These are phyloP conservation scores for Colletes collaris DNA, from an alignment of 2,888 invertebrate genomes.

Conservation along the genomic window DNA sequence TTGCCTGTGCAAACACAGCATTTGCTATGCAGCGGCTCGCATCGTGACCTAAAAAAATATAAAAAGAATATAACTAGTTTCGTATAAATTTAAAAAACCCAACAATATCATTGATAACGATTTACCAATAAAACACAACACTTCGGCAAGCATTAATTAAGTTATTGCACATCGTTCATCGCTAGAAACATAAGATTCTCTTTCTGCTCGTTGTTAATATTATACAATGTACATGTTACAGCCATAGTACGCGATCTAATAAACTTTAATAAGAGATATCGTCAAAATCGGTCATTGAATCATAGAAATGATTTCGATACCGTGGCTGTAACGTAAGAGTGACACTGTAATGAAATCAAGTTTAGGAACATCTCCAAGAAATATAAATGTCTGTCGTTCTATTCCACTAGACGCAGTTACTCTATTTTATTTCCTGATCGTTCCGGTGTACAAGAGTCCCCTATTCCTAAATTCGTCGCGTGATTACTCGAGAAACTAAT, in stretches of 20 bases:
- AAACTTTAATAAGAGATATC: background rate
- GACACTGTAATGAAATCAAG: slow-evolving; percentile 56
- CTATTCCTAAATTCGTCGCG: slow-evolving; percentile 17
- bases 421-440: slow-evolving; percentile 52
- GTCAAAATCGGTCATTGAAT: background rate
- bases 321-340: slow-evolving; percentile 66
- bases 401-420: slow-evolving; percentile 50
- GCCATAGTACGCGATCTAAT: slow-evolving; percentile 57
- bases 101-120: slow-evolving; percentile 5
- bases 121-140: background rate
- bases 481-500: slow-evolving; percentile 57
- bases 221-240: slow-evolving; percentile 70
- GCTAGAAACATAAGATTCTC: slow-evolving; percentile 17
- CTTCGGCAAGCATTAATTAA: slow-evolving; percentile 12
- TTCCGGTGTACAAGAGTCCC: slow-evolving; percentile 28
- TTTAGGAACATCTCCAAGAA: slow-evolving; percentile 39
- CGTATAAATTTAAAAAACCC: background rate
- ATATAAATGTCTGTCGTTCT: slow-evolving; percentile 68
- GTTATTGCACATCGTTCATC: slow-evolving; percentile 20
- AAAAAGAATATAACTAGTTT: background rate
- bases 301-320: slow-evolving; percentile 29
- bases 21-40: background rate
- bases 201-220: slow-evolving; percentile 38
- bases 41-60: background rate
- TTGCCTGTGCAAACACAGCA: background rate